These are phyloP conservation scores for Meghimatium bilineatum DNA, from an alignment of 2,888 invertebrate species.

Conservation along the genomic window DNA sequence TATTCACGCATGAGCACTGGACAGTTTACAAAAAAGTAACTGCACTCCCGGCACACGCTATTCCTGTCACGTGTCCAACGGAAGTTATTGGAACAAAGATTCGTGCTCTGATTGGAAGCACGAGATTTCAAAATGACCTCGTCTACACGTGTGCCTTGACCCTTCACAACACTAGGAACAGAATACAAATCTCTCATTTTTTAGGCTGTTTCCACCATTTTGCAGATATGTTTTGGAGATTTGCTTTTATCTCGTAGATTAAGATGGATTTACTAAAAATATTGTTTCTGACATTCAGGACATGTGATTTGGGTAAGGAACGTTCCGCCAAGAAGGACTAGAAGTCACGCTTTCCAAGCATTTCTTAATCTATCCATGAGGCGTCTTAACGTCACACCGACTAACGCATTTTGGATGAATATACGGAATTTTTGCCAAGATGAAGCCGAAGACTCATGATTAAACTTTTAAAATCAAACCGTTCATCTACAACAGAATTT, in stretches of 20 bases:
- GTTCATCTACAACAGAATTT: too few species aligned
- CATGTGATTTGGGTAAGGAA: too few species aligned
- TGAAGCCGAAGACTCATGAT: too few species aligned
- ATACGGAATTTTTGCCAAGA: too few species aligned
- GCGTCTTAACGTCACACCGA: too few species aligned
- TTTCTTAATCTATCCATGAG: too few species aligned
- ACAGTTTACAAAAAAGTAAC: slow-evolving; percentile 21
- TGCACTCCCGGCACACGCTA: not conserved
- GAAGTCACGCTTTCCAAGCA: too few species aligned
- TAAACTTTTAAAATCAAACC: too few species aligned
- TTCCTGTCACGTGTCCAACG: slow-evolving; percentile 19
- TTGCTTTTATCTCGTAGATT: not conserved
- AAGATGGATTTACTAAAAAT: not conserved
- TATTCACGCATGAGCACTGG: slow-evolving; percentile 22
- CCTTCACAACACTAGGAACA: not conserved
- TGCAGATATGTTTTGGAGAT: too few species aligned
- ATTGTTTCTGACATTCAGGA: too few species aligned
- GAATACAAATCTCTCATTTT: not conserved
- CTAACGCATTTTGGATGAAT: too few species aligned
- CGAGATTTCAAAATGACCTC: not conserved
- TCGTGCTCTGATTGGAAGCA: slow-evolving; percentile 40
- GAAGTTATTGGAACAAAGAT: slow-evolving; percentile 35
- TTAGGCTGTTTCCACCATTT: not conserved
- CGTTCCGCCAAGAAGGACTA: too few species aligned
- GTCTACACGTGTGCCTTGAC: slow-evolving; percentile 10